phyloP scores from a whole-genome alignment of 2,888 invertebrate species.

The Cheilosia pagana region DNA sequence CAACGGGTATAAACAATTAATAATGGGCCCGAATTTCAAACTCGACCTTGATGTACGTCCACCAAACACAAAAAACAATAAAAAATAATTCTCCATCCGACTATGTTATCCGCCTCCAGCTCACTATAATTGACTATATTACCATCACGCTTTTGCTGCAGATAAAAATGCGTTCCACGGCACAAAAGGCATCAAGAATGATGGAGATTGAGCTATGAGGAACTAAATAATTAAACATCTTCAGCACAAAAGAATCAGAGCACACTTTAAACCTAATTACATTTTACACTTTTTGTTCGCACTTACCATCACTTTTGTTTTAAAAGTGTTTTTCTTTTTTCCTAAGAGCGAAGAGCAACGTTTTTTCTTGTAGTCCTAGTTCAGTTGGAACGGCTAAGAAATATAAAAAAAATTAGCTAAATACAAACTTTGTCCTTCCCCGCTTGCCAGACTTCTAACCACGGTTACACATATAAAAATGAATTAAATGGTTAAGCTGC shows the following conservation, averaged over 20 bases:
- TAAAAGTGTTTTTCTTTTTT: neutral
- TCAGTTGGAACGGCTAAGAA: neutral
- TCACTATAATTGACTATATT: constrained; percentile 18
- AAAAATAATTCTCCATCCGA: neutral
- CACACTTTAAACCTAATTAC: constrained; percentile 62
- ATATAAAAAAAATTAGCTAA: constrained; percentile 14
- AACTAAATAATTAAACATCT: constrained; percentile 45
- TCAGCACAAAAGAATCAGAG: constrained; percentile 52
- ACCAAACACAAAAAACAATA: neutral
- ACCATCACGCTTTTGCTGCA: constrained; percentile 6
- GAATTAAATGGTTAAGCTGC: constrained; percentile 57
- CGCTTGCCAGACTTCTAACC: neutral
- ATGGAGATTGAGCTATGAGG: neutral
- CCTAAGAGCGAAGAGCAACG: neutral
- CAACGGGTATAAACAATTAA: neutral
- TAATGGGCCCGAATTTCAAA: neutral
- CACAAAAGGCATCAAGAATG: neutral
- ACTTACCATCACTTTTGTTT: neutral
- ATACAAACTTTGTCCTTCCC: constrained; percentile 28
- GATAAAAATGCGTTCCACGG: constrained; percentile 11
- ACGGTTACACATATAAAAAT: neutral
- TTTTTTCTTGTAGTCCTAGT: neutral
- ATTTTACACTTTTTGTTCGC: constrained; percentile 32
- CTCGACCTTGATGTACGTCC: constrained; percentile 6
- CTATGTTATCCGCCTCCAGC: neutral